Percentiles rank a stretch among this genome's conserved stretches.
Conservation (phyloP, 2,113 vertebrate species). For the Pseudorectes ferrugineus region DNA sequence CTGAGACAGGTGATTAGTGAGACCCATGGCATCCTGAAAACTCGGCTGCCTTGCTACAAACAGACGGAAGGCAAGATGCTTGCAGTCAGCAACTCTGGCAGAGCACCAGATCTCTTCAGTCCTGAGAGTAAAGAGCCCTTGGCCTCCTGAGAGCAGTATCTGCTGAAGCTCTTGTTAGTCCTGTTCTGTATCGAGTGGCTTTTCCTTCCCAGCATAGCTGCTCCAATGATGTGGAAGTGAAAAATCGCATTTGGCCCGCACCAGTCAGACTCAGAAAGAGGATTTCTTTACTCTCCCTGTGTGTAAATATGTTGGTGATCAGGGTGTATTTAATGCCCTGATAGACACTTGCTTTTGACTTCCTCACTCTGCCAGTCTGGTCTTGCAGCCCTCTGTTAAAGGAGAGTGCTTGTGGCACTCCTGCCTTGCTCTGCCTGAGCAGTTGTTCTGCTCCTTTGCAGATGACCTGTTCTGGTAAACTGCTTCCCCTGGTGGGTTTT, state of each 20-base stretch:
- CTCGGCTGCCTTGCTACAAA: not conserved
- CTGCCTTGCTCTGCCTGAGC: not conserved
- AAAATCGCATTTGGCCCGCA: rapidly evolving
- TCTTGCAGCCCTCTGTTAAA: not conserved
- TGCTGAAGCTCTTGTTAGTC: not conserved
- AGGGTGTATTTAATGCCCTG: not conserved
- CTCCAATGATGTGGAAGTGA: not conserved
- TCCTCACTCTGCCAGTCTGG: not conserved
- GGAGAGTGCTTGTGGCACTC: not conserved
- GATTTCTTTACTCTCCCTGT: not conserved
- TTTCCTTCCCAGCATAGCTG: not conserved
- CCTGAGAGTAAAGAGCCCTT: not conserved
- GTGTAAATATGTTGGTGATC: not conserved
- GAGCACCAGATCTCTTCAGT: not conserved
- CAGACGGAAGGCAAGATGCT: not conserved
- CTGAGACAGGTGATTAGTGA: not conserved
- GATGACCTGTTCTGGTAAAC: not conserved
- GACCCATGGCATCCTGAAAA: not conserved
- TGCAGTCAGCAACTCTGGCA: not conserved
- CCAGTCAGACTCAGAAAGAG: not conserved
- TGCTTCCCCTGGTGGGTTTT: not conserved
- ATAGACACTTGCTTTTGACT: not conserved
- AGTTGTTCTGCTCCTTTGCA: not conserved
- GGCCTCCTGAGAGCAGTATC: not conserved
- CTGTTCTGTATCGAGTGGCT: not conserved